Base-by-base conservation (phyloP, 2,113 vertebrate species). In the Puntigrus tetrazona region DNA sequence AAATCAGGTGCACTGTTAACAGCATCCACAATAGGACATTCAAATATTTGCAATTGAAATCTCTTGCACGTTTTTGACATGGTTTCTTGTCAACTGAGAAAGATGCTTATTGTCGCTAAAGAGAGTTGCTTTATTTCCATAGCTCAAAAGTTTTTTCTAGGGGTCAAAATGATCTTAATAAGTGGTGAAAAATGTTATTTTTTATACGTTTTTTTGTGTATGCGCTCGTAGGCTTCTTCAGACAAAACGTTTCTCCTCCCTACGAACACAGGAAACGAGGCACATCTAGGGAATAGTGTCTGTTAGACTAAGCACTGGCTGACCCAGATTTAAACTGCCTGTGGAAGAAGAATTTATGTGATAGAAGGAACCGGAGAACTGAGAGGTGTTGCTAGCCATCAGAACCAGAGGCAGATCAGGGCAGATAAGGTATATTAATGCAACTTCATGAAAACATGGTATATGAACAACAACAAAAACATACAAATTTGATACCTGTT, bases 321-420 rank as follows among this genome's bases (percentile, higher is more conserved):
- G 84, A 88, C 84, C 84, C 77, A 86, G 69, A 76, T 84, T 81
- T 84, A 81, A 69, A 52, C 18, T 3, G 81, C 76, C 86, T 79
- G 84, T 80, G 47, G 69, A 75, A 61, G 3, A 18, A 50, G 65
- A 78, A 25, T 55, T 84, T 77, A 69, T 82, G 74, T 63, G 79
- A 77, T 73, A 50, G 78, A 69, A 50, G 72, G 57, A 47, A 45
- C 25, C 3, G 22, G 57, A n/a, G 61, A 73, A 74, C 25, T 67
- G 45, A 75, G n/a, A 41, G 65, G 31, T 84, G 34, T 61, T 65
- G 31, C 57, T 41, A 67, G 43, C 41, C 27, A 34, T 76, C 36
- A 78, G 41, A 81, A 78, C 59, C 76, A 85, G 38, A 25, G 38
- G n/a, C 59, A 18, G 55, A 47, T 78, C 36, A 38, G 27, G 16